Evolutionary conservation across 2,888 invertebrate genomes (phyloP).

Genomic region (Exephanes ischioxanthus): DNA sequence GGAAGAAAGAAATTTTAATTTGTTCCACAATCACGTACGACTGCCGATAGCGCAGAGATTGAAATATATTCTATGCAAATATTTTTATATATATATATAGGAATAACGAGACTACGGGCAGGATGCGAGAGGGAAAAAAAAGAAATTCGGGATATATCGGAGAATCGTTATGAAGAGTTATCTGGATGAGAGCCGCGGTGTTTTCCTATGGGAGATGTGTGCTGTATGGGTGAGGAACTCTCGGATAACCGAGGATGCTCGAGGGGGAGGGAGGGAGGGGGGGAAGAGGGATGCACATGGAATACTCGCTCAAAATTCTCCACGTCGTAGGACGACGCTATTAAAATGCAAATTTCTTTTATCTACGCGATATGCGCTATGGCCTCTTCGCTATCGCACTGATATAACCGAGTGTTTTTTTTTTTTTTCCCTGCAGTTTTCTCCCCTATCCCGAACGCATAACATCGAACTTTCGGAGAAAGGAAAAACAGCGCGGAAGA

Average conservation of each 20-base stretch:
- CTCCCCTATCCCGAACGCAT: conserved; percentile 8
- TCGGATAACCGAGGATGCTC: conserved; percentile 31
- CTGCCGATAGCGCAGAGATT: conserved; percentile 17
- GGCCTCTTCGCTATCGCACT: conserved; percentile 58
- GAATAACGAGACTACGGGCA: neutral
- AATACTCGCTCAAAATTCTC: conserved; percentile 41
- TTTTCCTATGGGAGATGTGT: conserved; percentile 15
- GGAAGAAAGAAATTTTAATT: conserved; percentile 3
- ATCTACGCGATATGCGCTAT: conserved; percentile 57
- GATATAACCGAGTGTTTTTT: conserved; percentile 42
- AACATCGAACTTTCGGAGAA: neutral
- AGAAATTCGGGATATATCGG: conserved; percentile 20
- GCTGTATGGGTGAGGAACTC: conserved; percentile 36
- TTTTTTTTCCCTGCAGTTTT: conserved; percentile 12
- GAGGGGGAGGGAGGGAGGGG: neutral
- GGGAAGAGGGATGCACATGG: conserved; percentile 15
- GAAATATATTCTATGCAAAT: conserved; percentile 43
- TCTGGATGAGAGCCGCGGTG: conserved; percentile 29
- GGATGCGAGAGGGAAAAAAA: neutral
- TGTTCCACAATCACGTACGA: conserved; percentile 8
- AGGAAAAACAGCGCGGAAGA: conserved; percentile 28
- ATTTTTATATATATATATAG: neutral
- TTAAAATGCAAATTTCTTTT: conserved; percentile 73
- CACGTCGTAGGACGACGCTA: conserved; percentile 52
- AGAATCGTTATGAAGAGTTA: conserved; percentile 51